Percentiles rank a stretch among this genome's conserved stretches.
Conservation (phyloP, 2,888 invertebrate genomes). For the Xestobium rufovillosum region DNA sequence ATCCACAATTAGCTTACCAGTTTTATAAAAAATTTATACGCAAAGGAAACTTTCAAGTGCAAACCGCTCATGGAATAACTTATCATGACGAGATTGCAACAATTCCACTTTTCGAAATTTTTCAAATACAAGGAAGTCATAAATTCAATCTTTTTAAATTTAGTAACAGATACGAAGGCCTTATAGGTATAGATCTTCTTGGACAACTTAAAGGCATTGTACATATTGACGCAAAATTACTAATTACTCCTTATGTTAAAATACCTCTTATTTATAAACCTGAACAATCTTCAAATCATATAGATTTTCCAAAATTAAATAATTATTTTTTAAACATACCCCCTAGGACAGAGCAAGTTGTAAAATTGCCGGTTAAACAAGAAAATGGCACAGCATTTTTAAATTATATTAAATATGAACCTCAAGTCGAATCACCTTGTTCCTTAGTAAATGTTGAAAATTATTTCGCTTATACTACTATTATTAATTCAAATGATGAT, state of each 20-base stretch:
- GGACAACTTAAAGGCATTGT: no score
- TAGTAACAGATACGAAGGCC: conserved; percentile 7
- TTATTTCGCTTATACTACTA: conserved; percentile 4
- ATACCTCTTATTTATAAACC: no score
- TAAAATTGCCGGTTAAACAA: conserved; percentile 11
- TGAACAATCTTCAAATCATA: no score
- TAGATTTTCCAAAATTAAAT: not conserved
- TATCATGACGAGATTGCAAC: conserved; percentile 4
- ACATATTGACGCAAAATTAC: no score
- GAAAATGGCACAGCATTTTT: conserved; percentile 7
- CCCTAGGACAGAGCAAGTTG: conserved; percentile 1
- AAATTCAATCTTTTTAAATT: conserved; percentile 10
- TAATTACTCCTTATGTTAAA: no score
- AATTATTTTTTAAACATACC: not conserved
- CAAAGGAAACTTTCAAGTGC: conserved; percentile 2
- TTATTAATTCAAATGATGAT: conserved; percentile 5
- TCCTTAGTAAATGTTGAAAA: conserved; percentile 12
- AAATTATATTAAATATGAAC: conserved; percentile 8
- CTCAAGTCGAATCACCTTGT: conserved; percentile 6
- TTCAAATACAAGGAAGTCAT: conserved; percentile 3
- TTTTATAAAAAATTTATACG: conserved; percentile 1
- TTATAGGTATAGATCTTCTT: conserved; percentile 8
- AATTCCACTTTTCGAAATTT: conserved; percentile 5
- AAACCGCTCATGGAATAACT: not conserved
- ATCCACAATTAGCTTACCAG: conserved; percentile 4